Percentiles rank a stretch among this genome's conserved stretches.
phyloP scores from a whole-genome alignment of 2,888 invertebrate genomes.

The Polyommatus iphigenia region DNA sequence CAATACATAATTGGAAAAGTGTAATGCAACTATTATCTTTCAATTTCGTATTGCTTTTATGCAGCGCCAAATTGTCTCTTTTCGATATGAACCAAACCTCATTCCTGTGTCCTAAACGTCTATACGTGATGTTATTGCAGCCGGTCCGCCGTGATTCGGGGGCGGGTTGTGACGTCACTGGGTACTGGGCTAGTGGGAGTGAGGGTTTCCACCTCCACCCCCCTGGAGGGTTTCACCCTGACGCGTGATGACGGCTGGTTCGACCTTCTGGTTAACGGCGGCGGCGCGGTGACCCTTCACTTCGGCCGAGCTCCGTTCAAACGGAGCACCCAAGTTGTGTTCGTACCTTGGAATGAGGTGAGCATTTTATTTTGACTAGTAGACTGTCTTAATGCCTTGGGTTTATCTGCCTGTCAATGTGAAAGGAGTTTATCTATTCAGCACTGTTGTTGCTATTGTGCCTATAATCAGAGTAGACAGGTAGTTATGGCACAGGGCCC shows the following conservation, averaged over 20 bases:
- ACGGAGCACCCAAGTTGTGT: slow-evolving; percentile 92
- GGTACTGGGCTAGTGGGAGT: slow-evolving; percentile 97
- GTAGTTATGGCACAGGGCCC: no score
- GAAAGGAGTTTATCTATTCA: no score
- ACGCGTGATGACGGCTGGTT: slow-evolving; percentile 97
- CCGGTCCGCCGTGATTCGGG: slow-evolving; percentile 97
- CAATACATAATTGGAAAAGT: not conserved
- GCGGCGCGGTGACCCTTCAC: slow-evolving; percentile 96
- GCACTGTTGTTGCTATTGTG: no score
- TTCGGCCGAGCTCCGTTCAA: slow-evolving; percentile 96
- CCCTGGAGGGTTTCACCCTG: slow-evolving; percentile 97
- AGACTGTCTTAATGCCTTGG: no score
- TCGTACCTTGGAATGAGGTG: slow-evolving; percentile 98
- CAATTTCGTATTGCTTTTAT: not conserved
- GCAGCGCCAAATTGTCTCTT: not conserved
- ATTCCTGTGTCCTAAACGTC: not conserved
- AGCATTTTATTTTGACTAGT: no score
- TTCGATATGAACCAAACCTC: not conserved
- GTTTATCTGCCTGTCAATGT: no score
- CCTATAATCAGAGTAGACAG: no score
- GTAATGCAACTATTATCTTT: no score
- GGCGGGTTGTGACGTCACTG: slow-evolving; percentile 94
- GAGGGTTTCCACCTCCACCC: slow-evolving; percentile 94
- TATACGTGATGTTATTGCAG: slow-evolving; percentile 73
- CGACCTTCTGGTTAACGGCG: slow-evolving; percentile 99